phyloP scores from a whole-genome alignment of 2,888 invertebrate species.

The Xiphydria camelus region DNA sequence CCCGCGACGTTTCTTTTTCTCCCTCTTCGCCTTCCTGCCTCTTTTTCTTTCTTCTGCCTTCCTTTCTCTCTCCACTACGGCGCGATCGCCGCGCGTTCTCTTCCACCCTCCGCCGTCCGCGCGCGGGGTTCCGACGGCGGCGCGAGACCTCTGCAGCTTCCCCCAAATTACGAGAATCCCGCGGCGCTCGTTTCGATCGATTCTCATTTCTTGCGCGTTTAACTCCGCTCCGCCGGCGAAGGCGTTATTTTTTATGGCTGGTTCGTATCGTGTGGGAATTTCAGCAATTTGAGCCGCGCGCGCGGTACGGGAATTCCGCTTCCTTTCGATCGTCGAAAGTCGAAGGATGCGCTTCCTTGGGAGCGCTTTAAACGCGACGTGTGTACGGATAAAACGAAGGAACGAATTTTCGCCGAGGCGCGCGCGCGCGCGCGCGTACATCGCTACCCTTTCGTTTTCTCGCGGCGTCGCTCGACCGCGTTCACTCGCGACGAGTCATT shows the following conservation, averaged over 20 bases:
- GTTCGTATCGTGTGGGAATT: slow-evolving; percentile 2
- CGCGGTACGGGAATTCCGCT: too few species aligned
- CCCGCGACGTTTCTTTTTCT: background rate
- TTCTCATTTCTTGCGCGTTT: slow-evolving; percentile 41
- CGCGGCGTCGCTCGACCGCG: too few species aligned
- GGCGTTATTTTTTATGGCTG: slow-evolving; percentile 7
- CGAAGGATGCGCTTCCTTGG: too few species aligned
- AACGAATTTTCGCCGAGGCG: too few species aligned
- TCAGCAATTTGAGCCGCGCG: slow-evolving; percentile 6
- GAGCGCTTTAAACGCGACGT: too few species aligned
- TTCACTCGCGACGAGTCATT: too few species aligned
- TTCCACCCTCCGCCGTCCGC: background rate
- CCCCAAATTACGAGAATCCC: slow-evolving; percentile 35
- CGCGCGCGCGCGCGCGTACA: too few species aligned
- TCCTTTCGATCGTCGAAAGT: too few species aligned
- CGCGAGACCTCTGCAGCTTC: background rate
- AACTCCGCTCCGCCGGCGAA: slow-evolving; percentile 37
- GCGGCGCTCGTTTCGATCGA: slow-evolving; percentile 44
- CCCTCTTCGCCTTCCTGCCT: background rate
- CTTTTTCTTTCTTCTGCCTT: background rate
- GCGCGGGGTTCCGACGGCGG: background rate
- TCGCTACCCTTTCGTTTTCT: too few species aligned
- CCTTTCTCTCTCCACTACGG: slow-evolving; percentile 1
- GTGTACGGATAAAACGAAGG: too few species aligned
- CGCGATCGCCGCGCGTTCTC: too few species aligned